Percentiles rank a stretch among this genome's conserved stretches.
These are phyloP conservation scores for Vulpes vulpes DNA, from an alignment of 2,113 vertebrate species.

Conservation along the genomic window DNA sequence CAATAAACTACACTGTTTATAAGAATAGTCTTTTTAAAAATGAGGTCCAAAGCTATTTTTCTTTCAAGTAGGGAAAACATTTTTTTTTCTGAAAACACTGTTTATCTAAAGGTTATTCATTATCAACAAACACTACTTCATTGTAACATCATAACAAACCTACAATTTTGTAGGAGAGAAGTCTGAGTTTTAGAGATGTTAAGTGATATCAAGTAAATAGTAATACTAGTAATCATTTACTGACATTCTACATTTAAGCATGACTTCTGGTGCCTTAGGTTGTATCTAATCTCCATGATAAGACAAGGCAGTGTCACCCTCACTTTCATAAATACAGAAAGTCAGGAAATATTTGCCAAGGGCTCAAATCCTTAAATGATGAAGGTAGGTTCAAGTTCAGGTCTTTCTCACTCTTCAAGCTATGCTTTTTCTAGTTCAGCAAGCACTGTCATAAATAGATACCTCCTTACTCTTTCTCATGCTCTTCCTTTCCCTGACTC, in stretches of 20 bases:
- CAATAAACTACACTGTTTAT: background rate
- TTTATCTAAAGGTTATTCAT: background rate
- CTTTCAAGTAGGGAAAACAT: background rate
- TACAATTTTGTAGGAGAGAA: background rate
- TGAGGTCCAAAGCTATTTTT: constrained; percentile 11
- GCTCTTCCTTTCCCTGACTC: background rate
- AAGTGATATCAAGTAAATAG: background rate
- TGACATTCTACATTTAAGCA: background rate
- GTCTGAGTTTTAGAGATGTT: background rate
- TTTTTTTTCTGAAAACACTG: background rate
- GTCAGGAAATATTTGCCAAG: background rate
- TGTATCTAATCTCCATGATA: background rate
- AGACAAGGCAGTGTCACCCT: background rate
- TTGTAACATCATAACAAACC: background rate
- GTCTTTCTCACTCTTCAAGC: background rate
- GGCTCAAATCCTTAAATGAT: background rate
- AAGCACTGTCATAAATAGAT: background rate
- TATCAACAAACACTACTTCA: background rate
- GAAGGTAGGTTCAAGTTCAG: background rate
- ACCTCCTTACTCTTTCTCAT: background rate
- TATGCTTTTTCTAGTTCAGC: background rate
- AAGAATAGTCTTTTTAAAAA: background rate
- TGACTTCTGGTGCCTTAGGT: background rate
- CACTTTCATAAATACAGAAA: background rate
- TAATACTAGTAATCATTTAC: background rate